These are phyloP conservation scores for Strigamia maritima DNA, from an alignment of 2,888 invertebrate species.

Conservation along the genomic window DNA sequence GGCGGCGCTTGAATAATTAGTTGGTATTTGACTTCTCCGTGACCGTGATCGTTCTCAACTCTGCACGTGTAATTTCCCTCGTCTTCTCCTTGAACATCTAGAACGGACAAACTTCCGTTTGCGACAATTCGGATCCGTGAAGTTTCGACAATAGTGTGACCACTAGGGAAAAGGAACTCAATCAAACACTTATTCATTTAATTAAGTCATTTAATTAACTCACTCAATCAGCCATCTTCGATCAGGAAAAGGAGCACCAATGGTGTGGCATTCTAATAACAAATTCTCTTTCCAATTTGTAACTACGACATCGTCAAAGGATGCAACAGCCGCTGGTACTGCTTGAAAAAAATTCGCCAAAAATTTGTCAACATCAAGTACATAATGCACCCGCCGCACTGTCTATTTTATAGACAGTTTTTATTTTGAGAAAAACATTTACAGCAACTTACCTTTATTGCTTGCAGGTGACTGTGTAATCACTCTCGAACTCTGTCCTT, in stretches of 20 bases:
- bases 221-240: conserved; percentile 42
- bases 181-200: background rate
- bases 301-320: conserved; percentile 40
- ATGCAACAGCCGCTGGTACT: conserved; percentile 43
- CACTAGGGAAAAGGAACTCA: conserved; percentile 38
- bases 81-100: conserved; percentile 37
- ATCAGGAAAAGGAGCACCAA: conserved; percentile 42
- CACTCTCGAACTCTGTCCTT: conserved; percentile 48
- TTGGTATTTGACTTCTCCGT: conserved; percentile 38
- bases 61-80: conserved; percentile 39
- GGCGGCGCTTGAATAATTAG: conserved; percentile 38
- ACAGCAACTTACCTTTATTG: conserved; percentile 46
- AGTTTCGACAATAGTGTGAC: conserved; percentile 33
- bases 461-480: conserved; percentile 47
- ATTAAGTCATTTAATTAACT: background rate
- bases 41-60: conserved; percentile 39
- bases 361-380: background rate
- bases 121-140: conserved; percentile 35
- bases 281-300: conserved; percentile 42
- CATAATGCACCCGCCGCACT: too few relatives aligned
- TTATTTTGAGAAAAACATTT: background rate
- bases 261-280: conserved; percentile 39
- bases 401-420: background rate
- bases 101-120: conserved; percentile 36
- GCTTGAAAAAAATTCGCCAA: conserved; percentile 19